phyloP scores from a whole-genome alignment of 2,113 vertebrate genomes.

The Mastomys coucha region DNA sequence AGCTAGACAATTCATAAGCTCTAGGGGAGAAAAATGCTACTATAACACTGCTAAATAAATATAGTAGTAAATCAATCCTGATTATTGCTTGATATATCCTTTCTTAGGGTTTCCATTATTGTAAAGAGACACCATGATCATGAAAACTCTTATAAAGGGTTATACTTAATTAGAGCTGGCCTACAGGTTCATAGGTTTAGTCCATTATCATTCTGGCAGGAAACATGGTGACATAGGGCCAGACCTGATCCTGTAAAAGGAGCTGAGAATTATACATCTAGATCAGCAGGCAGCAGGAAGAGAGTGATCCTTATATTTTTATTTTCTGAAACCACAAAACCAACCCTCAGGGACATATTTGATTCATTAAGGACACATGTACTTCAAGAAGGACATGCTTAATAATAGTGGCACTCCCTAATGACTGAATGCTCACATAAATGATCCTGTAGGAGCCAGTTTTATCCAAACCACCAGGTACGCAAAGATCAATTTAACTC shows the following conservation, averaged over 20 bases:
- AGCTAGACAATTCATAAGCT: not conserved
- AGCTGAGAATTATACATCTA: not conserved
- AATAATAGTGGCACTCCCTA: not conserved
- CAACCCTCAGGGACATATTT: not conserved
- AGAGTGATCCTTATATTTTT: too few species aligned
- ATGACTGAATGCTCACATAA: too few species aligned
- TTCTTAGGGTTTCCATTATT: not conserved
- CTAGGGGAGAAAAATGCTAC: not conserved
- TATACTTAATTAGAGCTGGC: not conserved
- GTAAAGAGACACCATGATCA: too few species aligned
- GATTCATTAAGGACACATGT: not conserved
- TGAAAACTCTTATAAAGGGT: not conserved
- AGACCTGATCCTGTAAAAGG: not conserved
- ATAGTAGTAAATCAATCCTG: not conserved
- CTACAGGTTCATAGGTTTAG: not conserved
- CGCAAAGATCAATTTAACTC: not conserved
- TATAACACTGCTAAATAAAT: not conserved
- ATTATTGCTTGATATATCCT: not conserved
- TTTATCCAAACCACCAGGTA: not conserved
- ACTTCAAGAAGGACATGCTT: not conserved
- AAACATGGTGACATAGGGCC: not conserved
- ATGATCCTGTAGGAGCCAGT: not conserved
- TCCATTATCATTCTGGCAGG: accelerated
- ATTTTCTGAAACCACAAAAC: not conserved
- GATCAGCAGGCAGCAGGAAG: not conserved